Evolutionary conservation across 2,888 invertebrate genomes (phyloP).

Genomic region (Lepidochrysops patricia): DNA sequence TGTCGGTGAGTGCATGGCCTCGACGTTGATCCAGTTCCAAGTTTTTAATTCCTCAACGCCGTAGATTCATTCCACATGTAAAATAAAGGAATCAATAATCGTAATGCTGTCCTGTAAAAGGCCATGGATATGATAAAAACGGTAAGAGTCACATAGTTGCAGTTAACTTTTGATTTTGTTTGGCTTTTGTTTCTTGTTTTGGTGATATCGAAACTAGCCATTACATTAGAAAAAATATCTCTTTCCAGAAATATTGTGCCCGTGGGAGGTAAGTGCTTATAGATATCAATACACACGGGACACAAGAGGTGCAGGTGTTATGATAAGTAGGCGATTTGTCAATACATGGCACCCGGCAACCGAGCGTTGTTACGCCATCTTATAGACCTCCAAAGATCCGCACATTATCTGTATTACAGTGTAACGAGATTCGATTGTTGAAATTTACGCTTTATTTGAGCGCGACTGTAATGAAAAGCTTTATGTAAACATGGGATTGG

Average conservation of each 20-base stretch:
- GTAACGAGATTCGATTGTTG: conserved; percentile 51
- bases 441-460: conserved; percentile 53
- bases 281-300: conserved; percentile 51
- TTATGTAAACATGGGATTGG: conserved; percentile 51
- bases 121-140: conserved; percentile 77
- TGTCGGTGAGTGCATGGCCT: conserved; percentile 64
- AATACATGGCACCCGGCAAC: conserved; percentile 73
- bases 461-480: conserved; percentile 47
- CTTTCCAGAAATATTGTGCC: conserved; percentile 73
- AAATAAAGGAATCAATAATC: conserved; percentile 57
- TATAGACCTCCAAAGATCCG: conserved; percentile 67
- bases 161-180: conserved; percentile 55
- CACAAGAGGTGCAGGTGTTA: conserved; percentile 48
- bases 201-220: conserved; percentile 74
- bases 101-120: conserved; percentile 73
- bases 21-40: conserved; percentile 61
- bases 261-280: conserved; percentile 71
- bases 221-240: conserved; percentile 75
- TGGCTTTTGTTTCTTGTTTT: conserved; percentile 76
- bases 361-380: conserved; percentile 74
- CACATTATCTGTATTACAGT: conserved; percentile 62
- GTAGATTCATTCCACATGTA: conserved; percentile 50
- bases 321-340: conserved; percentile 65
- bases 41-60: conserved; percentile 49
- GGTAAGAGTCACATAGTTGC: conserved; percentile 57